phyloP scores from a whole-genome alignment of 2,888 invertebrate species.

The Pogonocherus hispidulus region DNA sequence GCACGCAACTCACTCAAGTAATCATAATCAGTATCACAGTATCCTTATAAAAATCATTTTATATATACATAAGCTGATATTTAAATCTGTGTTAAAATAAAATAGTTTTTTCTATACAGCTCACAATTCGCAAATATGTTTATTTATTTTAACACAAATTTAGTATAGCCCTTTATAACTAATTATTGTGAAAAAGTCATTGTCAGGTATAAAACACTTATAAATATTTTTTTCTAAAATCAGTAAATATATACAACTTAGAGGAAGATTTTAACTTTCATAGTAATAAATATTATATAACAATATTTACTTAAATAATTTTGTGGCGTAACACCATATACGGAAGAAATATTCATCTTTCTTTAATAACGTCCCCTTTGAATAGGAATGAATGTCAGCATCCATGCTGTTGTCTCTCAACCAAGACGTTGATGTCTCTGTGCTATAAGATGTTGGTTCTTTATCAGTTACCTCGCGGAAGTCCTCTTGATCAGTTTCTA shows the following conservation, averaged over 20 bases:
- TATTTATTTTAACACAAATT: slow-evolving; percentile 39
- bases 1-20: slow-evolving; percentile 38
- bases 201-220: slow-evolving; percentile 48
- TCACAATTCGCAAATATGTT: slow-evolving; percentile 54
- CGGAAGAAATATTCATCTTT: slow-evolving; percentile 97
- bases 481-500: slow-evolving; percentile 72
- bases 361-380: slow-evolving; percentile 85
- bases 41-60: slow-evolving; percentile 49
- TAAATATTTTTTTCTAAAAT: slow-evolving; percentile 46
- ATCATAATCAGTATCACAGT: slow-evolving; percentile 59
- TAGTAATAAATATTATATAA: slow-evolving; percentile 26
- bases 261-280: slow-evolving; percentile 33
- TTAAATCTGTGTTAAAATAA: slow-evolving; percentile 43
- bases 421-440: slow-evolving; percentile 96
- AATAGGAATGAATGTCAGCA: slow-evolving; percentile 91
- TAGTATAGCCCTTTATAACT: slow-evolving; percentile 34
- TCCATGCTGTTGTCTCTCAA: slow-evolving; percentile 94
- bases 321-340: slow-evolving; percentile 90
- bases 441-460: slow-evolving; percentile 88
- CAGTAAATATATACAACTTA: slow-evolving; percentile 57
- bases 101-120: slow-evolving; percentile 34
- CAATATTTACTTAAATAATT: slow-evolving; percentile 79
- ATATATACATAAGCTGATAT: slow-evolving; percentile 36
- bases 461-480: slow-evolving; percentile 77
- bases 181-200: slow-evolving; percentile 40